phyloP scores from a whole-genome alignment of 2,797 vertebrate species.

The Ciconia nigra region DNA sequence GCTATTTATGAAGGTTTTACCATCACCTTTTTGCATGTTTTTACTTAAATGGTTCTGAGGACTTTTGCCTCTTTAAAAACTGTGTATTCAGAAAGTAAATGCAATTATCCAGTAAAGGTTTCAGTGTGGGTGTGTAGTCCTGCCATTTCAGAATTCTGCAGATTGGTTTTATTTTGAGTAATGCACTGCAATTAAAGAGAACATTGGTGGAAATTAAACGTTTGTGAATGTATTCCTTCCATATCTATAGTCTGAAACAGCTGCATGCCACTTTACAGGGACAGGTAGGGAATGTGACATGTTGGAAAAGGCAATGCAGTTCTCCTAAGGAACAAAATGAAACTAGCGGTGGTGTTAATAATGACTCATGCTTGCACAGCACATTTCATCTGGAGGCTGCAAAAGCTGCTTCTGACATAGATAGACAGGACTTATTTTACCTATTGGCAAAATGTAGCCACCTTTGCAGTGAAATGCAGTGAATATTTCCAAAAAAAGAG shows the following conservation, averaged over 20 bases:
- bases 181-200: constrained; percentile 33
- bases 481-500: background rate
- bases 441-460: background rate
- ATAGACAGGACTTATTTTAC: background rate
- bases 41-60: constrained; percentile 1
- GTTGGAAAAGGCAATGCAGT: constrained; percentile 11
- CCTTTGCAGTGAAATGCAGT: background rate
- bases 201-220: constrained; percentile 39
- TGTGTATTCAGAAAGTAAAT: constrained; percentile 40
- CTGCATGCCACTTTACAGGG: constrained; percentile 1
- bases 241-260: constrained; percentile 28
- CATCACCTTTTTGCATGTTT: constrained; percentile 23
- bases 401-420: constrained; percentile 16
- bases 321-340: constrained; percentile 51
- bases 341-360: constrained; percentile 17
- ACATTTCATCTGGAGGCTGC: constrained; percentile 37
- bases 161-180: constrained; percentile 60
- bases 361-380: constrained; percentile 59
- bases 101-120: constrained; percentile 40
- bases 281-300: constrained; percentile 38
- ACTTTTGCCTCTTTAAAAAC: constrained; percentile 30
- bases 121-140: constrained; percentile 29
- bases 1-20: constrained; percentile 14
- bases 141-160: constrained; percentile 46
- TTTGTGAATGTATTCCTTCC: constrained; percentile 21